These are phyloP conservation scores for Anoplopoma fimbria DNA, from an alignment of 2,113 vertebrate genomes.

Conservation along the genomic window DNA sequence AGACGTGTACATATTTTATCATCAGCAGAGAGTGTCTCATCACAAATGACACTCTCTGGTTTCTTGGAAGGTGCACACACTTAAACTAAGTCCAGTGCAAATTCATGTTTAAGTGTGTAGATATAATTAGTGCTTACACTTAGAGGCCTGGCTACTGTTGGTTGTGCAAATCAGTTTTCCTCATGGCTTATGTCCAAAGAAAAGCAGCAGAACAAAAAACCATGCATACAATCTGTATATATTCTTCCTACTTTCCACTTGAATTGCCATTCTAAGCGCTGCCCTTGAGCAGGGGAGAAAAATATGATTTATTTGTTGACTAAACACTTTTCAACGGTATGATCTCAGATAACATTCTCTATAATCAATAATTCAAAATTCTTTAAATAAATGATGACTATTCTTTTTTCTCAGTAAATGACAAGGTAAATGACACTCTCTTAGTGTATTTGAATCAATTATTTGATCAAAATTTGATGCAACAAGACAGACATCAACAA, in stretches of 20 bases:
- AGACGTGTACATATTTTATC: conserved; percentile 55
- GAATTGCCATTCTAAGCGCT: conserved; percentile 44
- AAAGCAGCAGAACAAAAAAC: not conserved
- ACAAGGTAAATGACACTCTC: conserved; percentile 78
- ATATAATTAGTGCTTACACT: conserved; percentile 37
- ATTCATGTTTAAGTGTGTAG: conserved; percentile 25
- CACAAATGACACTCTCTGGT: not conserved
- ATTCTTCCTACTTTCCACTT: conserved; percentile 4
- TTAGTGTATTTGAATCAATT: conserved; percentile 51
- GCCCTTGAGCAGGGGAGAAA: conserved; percentile 43
- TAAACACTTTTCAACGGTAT: conserved; percentile 51
- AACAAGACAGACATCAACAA: conserved; percentile 18
- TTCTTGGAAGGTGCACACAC: not conserved
- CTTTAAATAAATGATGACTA: conserved; percentile 77
- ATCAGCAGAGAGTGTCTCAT: conserved; percentile 30
- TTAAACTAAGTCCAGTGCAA: conserved; percentile 32
- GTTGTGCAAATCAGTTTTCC: conserved; percentile 34
- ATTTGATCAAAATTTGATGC: conserved; percentile 47
- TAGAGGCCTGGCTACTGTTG: conserved; percentile 19
- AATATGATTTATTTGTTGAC: conserved; percentile 75
- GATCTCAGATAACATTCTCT: conserved; percentile 54
- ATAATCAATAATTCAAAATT: conserved; percentile 76
- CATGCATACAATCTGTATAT: conserved; percentile 16
- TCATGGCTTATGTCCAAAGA: conserved; percentile 21
- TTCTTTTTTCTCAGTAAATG: conserved; percentile 71